Percentiles rank a stretch among this genome's conserved stretches.
Evolutionary conservation across 1,140 invertebrate species (phyloP).

Genomic region (Delia radicum): DNA sequence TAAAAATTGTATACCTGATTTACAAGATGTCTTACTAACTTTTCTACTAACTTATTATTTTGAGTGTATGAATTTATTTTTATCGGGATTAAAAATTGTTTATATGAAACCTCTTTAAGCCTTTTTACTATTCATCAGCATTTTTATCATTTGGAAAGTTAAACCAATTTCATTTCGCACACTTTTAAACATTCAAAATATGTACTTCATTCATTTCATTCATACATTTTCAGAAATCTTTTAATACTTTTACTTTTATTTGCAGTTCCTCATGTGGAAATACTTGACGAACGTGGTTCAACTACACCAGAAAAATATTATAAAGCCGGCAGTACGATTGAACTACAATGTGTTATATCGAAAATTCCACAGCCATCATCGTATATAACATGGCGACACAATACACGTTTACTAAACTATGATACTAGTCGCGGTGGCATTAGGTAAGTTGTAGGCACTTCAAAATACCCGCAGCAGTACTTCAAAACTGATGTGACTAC

Average conservation of each 20-base stretch:
- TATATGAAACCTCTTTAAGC: too few species aligned
- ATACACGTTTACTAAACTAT: slow-evolving; percentile 76
- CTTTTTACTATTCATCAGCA: background rate
- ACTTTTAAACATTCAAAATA: background rate
- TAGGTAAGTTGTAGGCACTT: slow-evolving; percentile 60
- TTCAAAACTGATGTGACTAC: background rate
- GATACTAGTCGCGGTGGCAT: slow-evolving; percentile 81
- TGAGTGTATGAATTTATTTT: too few species aligned
- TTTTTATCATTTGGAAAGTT: too few species aligned
- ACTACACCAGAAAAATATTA: slow-evolving; percentile 82
- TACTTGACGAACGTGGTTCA: slow-evolving; percentile 76
- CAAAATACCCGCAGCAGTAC: background rate
- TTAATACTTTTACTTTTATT: slow-evolving; percentile 26
- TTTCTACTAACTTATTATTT: too few species aligned
- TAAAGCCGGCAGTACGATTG: slow-evolving; percentile 83
- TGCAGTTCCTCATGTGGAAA: slow-evolving; percentile 80
- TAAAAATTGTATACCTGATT: too few species aligned
- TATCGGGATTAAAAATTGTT: too few species aligned
- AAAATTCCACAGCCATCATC: slow-evolving; percentile 75
- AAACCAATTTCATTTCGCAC: background rate
- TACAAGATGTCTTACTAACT: too few species aligned
- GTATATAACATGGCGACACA: slow-evolving; percentile 80
- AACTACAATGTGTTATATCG: slow-evolving; percentile 80
- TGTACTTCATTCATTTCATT: too few species aligned
- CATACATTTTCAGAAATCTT: background rate